Percentiles rank a stretch among this genome's conserved stretches.
Conservation (phyloP, 2,888 invertebrate genomes). For the Gerris lacustris region DNA sequence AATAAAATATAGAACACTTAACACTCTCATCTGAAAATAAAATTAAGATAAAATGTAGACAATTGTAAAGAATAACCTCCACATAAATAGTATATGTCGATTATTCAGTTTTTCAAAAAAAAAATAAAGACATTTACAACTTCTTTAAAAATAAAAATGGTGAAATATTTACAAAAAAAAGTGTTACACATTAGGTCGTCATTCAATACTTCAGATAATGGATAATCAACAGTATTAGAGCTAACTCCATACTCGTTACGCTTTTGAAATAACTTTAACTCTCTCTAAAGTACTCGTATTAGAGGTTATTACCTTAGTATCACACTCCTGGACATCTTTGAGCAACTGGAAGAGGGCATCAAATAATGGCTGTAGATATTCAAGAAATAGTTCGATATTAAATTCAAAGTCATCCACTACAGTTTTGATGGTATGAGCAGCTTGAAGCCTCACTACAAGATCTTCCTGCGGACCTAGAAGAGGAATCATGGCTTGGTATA, state of each 20-base stretch:
- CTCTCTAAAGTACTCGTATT: no score
- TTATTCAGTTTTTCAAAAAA: no score
- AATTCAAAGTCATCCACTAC: conserved; percentile 90
- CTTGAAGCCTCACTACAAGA: conserved; percentile 75
- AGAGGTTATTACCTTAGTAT: conserved; percentile 65
- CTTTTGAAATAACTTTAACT: no score
- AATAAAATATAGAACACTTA: conserved; percentile 78
- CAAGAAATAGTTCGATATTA: conserved; percentile 69
- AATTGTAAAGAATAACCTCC: no score
- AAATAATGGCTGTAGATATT: conserved; percentile 63
- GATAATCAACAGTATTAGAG: conserved; percentile 3
- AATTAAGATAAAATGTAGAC: conserved; percentile 11
- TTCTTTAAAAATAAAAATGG: no score
- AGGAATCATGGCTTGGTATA: conserved; percentile 66
- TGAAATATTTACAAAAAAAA: no score
- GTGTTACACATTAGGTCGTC: no score
- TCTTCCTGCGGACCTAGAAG: conserved; percentile 66
- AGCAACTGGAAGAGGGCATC: conserved; percentile 67
- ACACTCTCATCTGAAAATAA: conserved; percentile 63
- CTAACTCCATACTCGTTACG: no score
- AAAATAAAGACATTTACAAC: no score
- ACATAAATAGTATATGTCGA: no score
- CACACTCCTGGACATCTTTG: conserved; percentile 79
- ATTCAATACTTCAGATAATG: neutral
- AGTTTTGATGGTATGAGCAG: conserved; percentile 69